These are phyloP conservation scores for Tachystola acroxantha DNA, from an alignment of 2,888 invertebrate species.

Conservation along the genomic window DNA sequence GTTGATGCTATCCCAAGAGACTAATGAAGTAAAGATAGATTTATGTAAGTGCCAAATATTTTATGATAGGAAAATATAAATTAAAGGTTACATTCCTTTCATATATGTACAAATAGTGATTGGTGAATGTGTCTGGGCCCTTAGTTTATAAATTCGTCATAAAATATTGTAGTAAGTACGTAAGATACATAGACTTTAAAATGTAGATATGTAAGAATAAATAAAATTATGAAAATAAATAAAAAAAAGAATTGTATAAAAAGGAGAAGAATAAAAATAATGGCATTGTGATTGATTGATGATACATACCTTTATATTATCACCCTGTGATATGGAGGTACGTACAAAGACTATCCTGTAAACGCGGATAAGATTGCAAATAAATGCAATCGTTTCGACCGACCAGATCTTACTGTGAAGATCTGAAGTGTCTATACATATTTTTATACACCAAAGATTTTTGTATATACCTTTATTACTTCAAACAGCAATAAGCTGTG, in stretches of 20 bases:
- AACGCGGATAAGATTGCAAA: slow-evolving; percentile 66
- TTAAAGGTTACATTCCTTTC: slow-evolving; percentile 79
- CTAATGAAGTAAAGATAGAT: slow-evolving; percentile 52
- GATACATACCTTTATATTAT: slow-evolving; percentile 34
- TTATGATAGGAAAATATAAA: slow-evolving; percentile 73
- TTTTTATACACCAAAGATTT: slow-evolving; percentile 69
- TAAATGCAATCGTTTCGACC: slow-evolving; percentile 72
- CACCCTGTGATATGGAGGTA: slow-evolving; percentile 48
- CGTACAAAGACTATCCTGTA: slow-evolving; percentile 67
- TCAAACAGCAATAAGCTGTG: slow-evolving; percentile 49
- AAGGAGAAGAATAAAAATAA: slow-evolving; percentile 25
- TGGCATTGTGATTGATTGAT: slow-evolving; percentile 63
- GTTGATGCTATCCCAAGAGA: slow-evolving; percentile 69
- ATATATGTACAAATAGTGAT: slow-evolving; percentile 68
- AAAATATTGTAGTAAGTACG: slow-evolving; percentile 63
- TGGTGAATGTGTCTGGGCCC: slow-evolving; percentile 73
- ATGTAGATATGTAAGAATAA: slow-evolving; percentile 52
- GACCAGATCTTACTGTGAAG: slow-evolving; percentile 69
- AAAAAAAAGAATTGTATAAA: slow-evolving; percentile 32
- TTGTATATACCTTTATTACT: slow-evolving; percentile 66
- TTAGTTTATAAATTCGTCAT: slow-evolving; percentile 76
- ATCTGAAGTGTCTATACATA: slow-evolving; percentile 70
- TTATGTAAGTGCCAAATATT: slow-evolving; percentile 51
- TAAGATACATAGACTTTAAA: slow-evolving; percentile 63
- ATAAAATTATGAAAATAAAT: slow-evolving; percentile 29